Evolutionary conservation across 2,113 vertebrate genomes (phyloP), one percentile per base, ranked within the genome.

Genomic region (Lycaon pictus): DNA sequence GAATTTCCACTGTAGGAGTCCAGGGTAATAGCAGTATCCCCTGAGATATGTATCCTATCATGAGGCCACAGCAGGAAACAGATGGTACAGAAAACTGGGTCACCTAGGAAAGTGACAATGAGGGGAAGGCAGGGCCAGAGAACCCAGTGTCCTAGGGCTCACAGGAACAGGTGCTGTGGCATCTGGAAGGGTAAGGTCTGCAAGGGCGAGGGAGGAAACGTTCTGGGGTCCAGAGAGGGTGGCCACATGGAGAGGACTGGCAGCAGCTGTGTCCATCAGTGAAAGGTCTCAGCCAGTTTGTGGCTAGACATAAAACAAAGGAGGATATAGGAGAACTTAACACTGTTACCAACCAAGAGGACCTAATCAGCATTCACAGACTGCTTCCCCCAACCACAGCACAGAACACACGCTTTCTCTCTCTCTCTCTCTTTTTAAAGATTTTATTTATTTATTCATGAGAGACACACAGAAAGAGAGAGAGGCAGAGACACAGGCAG

Each of bases 21-120:
- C 86, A 6, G 60, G 60, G 48, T 63, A 43, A 29, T 17, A 55
- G 48, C 22, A 22, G 23, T 29, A 12, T 8, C 43, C 25, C 19
- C 37, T 15, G 23, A 53, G 48, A 13, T 37, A 16, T 2, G 7
- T 19, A 11, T 77, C 8, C 3, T 32, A 2, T 8, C n/a, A 53
- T 79, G 53, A 90, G 86, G 48, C 27, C 85, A 4, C 55, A 83
- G 74, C 32, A n/a, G 93, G 88, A 65, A 32, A 56, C 23, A 88
- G 90, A 63, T 60, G 85, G 48, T 62, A 55, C 0, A 0, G 29
- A 37, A 55, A 88, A 88, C n/a, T 79, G 53, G 81, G 85, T 62
- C 67, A 83, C 11, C n/a, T 67, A 63, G 35, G 23, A 35, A 58
- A 80, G 53, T 51, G 25, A 58, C 76, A 27, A 3, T 32, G 72